phyloP scores from a whole-genome alignment of 2,888 invertebrate species.

The Stenotaenia linearis region DNA sequence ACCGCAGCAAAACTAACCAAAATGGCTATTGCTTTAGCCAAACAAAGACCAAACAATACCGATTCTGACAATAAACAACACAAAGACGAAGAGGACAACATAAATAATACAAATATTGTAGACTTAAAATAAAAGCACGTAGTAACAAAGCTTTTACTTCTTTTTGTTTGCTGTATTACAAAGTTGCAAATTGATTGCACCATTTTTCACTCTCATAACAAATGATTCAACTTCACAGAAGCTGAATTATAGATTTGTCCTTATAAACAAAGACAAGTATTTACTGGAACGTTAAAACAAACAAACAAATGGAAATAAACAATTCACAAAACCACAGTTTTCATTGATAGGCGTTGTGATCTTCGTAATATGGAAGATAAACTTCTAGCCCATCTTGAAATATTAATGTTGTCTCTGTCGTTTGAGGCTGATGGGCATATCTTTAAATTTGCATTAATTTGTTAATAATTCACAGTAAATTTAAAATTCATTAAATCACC shows the following conservation, averaged over 20 bases:
- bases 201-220: not conserved
- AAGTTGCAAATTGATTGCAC: not conserved
- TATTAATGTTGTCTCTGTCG: slow-evolving; percentile 1
- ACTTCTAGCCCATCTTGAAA: slow-evolving; percentile 21
- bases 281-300: not conserved
- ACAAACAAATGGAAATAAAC: not conserved
- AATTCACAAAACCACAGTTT: not conserved
- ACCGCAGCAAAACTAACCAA: slow-evolving; percentile 37
- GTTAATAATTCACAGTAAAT: not conserved
- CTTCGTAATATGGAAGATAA: slow-evolving; percentile 28
- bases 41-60: not conserved
- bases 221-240: not conserved
- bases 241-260: not conserved
- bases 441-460: not conserved
- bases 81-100: no score
- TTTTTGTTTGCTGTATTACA: not conserved
- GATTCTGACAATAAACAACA: no score
- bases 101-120: no score
- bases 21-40: slow-evolving; percentile 32
- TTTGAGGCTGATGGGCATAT: slow-evolving; percentile 21
- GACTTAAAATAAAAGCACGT: not conserved
- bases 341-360: not conserved
- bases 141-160: slow-evolving; percentile 1
- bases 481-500: not conserved
- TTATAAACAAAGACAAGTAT: not conserved